Conservation (phyloP, 2,797 vertebrate species). For the Iguana delicatissima region DNA sequence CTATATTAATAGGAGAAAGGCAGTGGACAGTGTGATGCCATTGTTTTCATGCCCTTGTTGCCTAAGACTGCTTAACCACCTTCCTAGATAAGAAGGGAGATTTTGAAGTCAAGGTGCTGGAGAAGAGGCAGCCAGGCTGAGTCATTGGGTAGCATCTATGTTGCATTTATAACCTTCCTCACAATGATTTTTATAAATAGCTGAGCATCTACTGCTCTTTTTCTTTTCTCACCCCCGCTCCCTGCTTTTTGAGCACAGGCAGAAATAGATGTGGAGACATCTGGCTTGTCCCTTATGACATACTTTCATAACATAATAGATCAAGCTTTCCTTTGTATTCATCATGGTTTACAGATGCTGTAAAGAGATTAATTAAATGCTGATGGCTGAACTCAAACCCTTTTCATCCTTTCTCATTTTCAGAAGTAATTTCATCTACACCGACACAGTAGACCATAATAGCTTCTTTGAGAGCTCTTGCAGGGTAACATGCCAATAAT, state of each 20-base stretch:
- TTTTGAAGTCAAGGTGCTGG: background rate
- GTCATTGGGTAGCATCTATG: too few relatives aligned
- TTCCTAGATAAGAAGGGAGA: too few relatives aligned
- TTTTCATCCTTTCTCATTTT: constrained; percentile 33
- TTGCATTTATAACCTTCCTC: background rate
- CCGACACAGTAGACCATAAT: constrained; percentile 26
- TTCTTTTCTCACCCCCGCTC: background rate
- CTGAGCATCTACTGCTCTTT: background rate
- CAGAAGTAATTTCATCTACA: constrained; percentile 32
- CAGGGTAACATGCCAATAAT: constrained; percentile 27
- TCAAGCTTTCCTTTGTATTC: background rate
- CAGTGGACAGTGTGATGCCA: background rate
- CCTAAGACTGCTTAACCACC: background rate
- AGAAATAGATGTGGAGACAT: background rate
- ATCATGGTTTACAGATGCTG: constrained; percentile 8
- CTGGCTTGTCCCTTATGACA: background rate
- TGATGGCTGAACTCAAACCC: constrained; percentile 25
- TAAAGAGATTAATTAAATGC: constrained; percentile 33
- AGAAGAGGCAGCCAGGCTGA: background rate
- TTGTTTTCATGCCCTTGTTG: background rate
- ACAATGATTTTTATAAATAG: background rate
- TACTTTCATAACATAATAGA: background rate
- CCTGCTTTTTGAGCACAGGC: background rate
- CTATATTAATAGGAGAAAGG: background rate
- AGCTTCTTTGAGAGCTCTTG: constrained; percentile 34